phyloP scores from a whole-genome alignment of 2,113 vertebrate species.

The Axis porcinus region DNA sequence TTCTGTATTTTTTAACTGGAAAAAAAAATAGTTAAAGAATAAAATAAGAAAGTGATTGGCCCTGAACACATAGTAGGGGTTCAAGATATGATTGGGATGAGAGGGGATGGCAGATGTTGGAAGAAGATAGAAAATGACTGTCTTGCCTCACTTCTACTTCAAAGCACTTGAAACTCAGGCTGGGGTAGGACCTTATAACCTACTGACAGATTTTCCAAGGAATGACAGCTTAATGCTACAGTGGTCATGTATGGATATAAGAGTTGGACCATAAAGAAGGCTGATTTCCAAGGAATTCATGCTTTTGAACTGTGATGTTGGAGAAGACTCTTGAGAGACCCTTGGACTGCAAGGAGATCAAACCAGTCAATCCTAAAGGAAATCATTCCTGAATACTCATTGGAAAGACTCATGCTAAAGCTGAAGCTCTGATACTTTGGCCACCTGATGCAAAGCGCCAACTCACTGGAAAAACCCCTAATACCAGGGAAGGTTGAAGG shows the following conservation, averaged over 20 bases:
- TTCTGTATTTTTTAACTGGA: background rate
- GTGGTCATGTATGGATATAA: background rate
- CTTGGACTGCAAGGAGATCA: background rate
- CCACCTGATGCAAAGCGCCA: background rate
- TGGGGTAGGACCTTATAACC: background rate
- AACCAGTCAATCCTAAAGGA: background rate
- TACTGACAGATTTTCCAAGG: background rate
- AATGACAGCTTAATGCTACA: background rate
- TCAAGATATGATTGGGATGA: background rate
- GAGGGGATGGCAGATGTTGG: background rate
- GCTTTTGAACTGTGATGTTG: background rate
- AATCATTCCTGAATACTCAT: background rate
- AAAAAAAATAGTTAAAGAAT: conserved; percentile 16
- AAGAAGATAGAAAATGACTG: background rate
- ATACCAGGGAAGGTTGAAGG: background rate
- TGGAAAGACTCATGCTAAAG: background rate
- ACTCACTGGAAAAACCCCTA: background rate
- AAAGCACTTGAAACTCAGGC: background rate
- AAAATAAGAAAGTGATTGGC: background rate
- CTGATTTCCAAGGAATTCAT: background rate
- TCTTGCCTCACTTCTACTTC: background rate
- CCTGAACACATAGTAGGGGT: background rate
- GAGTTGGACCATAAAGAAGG: background rate
- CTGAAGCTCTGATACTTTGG: background rate
- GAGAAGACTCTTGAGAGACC: background rate